Conservation (phyloP, 2,888 invertebrate species). For the Suillia variegata region DNA sequence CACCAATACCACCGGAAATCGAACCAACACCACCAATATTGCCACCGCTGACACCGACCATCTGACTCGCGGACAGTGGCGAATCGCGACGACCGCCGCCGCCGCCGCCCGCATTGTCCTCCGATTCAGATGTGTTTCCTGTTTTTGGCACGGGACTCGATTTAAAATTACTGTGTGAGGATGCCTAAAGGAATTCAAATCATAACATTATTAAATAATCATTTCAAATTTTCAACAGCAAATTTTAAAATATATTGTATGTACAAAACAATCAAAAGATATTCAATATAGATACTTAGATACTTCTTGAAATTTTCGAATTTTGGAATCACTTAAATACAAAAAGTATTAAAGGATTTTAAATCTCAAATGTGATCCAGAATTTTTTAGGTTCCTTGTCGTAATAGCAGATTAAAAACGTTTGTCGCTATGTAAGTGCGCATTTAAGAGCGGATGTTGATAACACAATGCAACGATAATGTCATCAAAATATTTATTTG, state of each 20-base stretch:
- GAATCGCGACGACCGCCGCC: constrained; percentile 56
- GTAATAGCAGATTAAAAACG: too few species aligned
- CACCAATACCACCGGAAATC: constrained; percentile 41
- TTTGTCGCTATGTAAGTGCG: too few species aligned
- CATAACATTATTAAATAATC: not conserved
- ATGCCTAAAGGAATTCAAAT: constrained; percentile 60
- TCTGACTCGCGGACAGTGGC: constrained; percentile 57
- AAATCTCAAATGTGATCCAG: too few species aligned
- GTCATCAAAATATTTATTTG: too few species aligned
- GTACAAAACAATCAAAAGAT: not conserved
- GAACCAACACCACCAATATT: constrained; percentile 47
- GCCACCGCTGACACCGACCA: constrained; percentile 45
- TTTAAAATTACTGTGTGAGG: constrained; percentile 70
- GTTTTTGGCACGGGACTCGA: constrained; percentile 71
- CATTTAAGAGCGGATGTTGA: too few species aligned
- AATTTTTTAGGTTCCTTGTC: too few species aligned
- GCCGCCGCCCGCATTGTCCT: too few species aligned
- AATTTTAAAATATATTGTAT: not conserved
- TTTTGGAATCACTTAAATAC: too few species aligned
- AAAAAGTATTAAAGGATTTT: too few species aligned
- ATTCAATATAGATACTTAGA: too few species aligned
- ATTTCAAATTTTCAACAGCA: not conserved
- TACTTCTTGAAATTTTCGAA: too few species aligned
- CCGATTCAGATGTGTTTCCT: constrained; percentile 65
- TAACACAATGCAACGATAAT: too few species aligned